These are phyloP conservation scores for Troides oblongomaculatus DNA, from an alignment of 2,888 invertebrate species.

Conservation along the genomic window DNA sequence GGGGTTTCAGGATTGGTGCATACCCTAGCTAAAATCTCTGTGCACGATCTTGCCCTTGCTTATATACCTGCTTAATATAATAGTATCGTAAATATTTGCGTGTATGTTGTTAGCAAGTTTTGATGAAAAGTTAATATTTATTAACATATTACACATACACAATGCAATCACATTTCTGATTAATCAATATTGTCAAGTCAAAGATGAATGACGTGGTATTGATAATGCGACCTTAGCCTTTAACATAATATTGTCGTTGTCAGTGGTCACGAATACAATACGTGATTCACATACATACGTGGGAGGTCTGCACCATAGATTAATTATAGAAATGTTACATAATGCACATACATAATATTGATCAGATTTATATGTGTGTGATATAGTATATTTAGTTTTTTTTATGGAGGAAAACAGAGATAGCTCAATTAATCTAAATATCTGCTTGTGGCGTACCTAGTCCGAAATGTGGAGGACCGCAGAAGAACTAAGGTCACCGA, in stretches of 20 bases:
- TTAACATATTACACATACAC: background rate
- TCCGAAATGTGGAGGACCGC: too few relatives aligned
- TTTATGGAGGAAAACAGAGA: background rate
- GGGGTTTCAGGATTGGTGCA: too few relatives aligned
- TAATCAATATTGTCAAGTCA: constrained; percentile 35
- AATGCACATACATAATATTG: background rate
- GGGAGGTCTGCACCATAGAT: background rate
- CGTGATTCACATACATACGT: constrained; percentile 41
- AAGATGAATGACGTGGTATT: constrained; percentile 39
- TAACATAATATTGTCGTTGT: constrained; percentile 30
- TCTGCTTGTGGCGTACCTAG: too few relatives aligned
- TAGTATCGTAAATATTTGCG: too few relatives aligned
- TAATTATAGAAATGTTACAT: background rate
- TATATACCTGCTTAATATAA: too few relatives aligned
- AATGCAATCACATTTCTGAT: constrained; percentile 26
- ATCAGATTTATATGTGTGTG: background rate
- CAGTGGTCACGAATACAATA: constrained; percentile 39
- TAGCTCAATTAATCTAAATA: too few relatives aligned
- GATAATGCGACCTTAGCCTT: constrained; percentile 42
- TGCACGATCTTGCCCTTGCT: too few relatives aligned
- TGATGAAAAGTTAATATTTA: background rate
- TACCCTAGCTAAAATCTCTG: too few relatives aligned
- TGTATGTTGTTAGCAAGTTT: background rate
- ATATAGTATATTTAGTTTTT: background rate
- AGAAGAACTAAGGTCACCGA: too few relatives aligned